Conservation (phyloP, 2,797 vertebrate species). For the Pangasius sanitwongsei region DNA sequence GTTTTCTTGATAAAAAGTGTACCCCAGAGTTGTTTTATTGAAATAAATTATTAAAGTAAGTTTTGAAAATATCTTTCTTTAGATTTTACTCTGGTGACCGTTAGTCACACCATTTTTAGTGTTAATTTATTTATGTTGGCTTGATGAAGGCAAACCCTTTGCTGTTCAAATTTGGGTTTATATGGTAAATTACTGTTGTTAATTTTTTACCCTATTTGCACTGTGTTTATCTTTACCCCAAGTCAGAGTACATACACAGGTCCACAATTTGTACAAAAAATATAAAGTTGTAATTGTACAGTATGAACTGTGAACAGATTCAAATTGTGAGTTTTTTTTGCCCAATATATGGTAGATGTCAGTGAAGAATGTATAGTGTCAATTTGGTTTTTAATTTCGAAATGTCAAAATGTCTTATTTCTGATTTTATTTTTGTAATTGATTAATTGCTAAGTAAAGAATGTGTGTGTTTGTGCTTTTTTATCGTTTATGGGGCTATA, state of each 20-base stretch:
- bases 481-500: neutral
- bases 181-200: neutral
- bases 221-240: neutral
- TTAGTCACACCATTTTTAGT: neutral
- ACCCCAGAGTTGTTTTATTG: neutral
- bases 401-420: neutral
- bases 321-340: neutral
- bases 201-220: neutral
- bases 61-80: neutral
- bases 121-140: neutral
- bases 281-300: neutral
- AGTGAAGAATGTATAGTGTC: neutral
- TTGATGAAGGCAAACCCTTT: neutral
- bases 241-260: neutral
- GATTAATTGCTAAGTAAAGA: constrained; percentile 19
- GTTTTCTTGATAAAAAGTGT: neutral
- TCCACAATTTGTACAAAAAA: neutral
- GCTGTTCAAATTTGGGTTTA: neutral
- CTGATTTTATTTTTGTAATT: constrained; percentile 26
- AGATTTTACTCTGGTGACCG: neutral
- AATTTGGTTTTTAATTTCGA: neutral
- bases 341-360: neutral
- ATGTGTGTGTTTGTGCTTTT: neutral
- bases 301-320: neutral
- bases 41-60: neutral